Conservation (phyloP, 2,113 vertebrate species). For the Mormyrus lacerda region DNA sequence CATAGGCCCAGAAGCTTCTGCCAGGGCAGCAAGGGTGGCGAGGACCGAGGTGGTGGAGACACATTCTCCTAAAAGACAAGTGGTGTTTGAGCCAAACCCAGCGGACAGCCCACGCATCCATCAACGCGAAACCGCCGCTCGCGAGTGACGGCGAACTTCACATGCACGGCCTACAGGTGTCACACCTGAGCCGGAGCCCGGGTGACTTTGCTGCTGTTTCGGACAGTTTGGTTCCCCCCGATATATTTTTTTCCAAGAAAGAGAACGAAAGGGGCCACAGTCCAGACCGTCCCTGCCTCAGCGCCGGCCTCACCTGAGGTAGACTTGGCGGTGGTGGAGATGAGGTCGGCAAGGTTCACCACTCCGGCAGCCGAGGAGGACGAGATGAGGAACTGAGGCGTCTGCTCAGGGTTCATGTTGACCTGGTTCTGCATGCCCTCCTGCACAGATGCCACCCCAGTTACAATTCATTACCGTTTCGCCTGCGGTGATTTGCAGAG, state of each 20-base stretch:
- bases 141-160: background rate
- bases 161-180: background rate
- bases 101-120: background rate
- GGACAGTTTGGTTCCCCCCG: background rate
- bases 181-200: background rate
- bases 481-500: background rate
- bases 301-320: constrained; percentile 50
- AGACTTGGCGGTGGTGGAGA: constrained; percentile 57
- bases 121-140: background rate
- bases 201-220: background rate
- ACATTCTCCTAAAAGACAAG: constrained; percentile 13
- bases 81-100: background rate
- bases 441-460: constrained; percentile 40
- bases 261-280: background rate
- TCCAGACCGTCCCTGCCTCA: background rate
- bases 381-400: constrained; percentile 67
- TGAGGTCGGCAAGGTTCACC: constrained; percentile 62
- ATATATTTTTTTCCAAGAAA: background rate
- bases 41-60: constrained; percentile 46
- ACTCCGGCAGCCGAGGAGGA: constrained; percentile 56
- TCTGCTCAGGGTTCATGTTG: constrained; percentile 49
- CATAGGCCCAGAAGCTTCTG: constrained; percentile 41
- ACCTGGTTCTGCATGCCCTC: constrained; percentile 81
- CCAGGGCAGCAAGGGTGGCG: constrained; percentile 50
- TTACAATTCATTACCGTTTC: background rate